Percentiles rank a stretch among this genome's conserved stretches.
Evolutionary conservation across 2,888 invertebrate species (phyloP).

Genomic region (Tromatobia lineatoria): DNA sequence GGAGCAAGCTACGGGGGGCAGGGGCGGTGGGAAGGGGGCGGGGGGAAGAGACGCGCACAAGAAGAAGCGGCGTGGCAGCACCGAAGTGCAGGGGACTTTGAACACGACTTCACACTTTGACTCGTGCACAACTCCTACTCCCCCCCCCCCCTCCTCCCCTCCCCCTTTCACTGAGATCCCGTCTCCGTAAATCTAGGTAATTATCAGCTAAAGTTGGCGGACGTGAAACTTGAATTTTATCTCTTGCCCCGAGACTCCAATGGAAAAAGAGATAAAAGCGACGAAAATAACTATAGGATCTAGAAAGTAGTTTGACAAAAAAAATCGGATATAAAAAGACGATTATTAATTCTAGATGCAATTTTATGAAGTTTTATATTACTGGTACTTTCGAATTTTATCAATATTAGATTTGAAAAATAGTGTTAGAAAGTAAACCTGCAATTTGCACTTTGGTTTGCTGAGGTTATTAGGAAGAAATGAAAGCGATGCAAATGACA

Average conservation of each 20-base stretch:
- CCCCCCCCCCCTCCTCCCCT: slow-evolving; percentile 65
- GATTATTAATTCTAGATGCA: not conserved
- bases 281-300: slow-evolving; percentile 13
- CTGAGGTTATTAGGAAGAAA: too few relatives aligned
- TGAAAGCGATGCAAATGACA: too few relatives aligned
- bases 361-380: too few relatives aligned
- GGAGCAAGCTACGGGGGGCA: slow-evolving; percentile 42
- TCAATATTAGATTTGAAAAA: too few relatives aligned
- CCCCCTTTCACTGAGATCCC: slow-evolving; percentile 63
- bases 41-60: slow-evolving; percentile 6
- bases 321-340: not conserved
- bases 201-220: slow-evolving; percentile 83
- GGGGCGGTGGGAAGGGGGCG: slow-evolving; percentile 31
- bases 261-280: slow-evolving; percentile 20
- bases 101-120: slow-evolving; percentile 85
- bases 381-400: too few relatives aligned
- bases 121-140: slow-evolving; percentile 73
- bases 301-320: too few relatives aligned
- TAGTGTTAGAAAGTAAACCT: too few relatives aligned
- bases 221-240: slow-evolving; percentile 72
- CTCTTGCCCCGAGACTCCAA: slow-evolving; percentile 27
- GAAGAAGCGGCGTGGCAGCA: slow-evolving; percentile 64
- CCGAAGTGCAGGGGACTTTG: slow-evolving; percentile 82
- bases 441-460: too few relatives aligned
- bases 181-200: slow-evolving; percentile 83